Conservation (phyloP, 2,888 invertebrate species). For the Lissonota sp. region DNA sequence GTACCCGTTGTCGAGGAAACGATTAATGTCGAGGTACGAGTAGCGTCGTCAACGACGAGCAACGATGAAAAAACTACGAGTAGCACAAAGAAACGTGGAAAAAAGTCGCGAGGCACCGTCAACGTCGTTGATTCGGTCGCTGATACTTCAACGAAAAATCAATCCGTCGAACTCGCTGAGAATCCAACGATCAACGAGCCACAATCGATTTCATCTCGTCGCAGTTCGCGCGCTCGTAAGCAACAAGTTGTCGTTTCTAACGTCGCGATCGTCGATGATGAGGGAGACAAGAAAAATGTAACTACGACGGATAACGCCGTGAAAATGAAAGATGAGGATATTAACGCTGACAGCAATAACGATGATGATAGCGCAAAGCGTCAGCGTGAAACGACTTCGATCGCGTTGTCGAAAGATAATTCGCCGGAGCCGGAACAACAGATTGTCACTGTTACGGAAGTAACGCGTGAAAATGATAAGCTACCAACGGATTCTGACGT, state of each 20-base stretch:
- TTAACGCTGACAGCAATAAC: conserved; percentile 21
- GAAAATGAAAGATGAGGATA: conserved; percentile 36
- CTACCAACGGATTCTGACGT: conserved; percentile 69
- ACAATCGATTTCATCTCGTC: background rate
- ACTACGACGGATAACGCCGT: conserved; percentile 28
- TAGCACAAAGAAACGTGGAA: conserved; percentile 54
- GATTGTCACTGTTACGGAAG: conserved; percentile 27
- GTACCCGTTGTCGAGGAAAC: background rate
- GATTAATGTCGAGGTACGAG: background rate
- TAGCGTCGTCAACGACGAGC: background rate
- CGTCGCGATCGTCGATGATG: conserved; percentile 6
- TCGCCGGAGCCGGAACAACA: conserved; percentile 49
- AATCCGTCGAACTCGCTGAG: conserved; percentile 45
- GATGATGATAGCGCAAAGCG: conserved; percentile 82
- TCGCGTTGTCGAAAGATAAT: conserved; percentile 63
- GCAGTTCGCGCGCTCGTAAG: conserved; percentile 16
- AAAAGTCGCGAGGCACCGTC: conserved; percentile 38
- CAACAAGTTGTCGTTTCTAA: conserved; percentile 1
- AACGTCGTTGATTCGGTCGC: background rate
- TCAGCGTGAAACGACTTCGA: conserved; percentile 10
- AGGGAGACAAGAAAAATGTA: background rate
- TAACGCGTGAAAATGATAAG: conserved; percentile 68
- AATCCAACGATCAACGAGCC: conserved; percentile 17
- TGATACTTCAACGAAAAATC: conserved; percentile 6
- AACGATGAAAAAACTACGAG: conserved; percentile 31